These are phyloP conservation scores for Nyctalus aviator DNA, from an alignment of 2,797 vertebrate species.

Conservation along the genomic window DNA sequence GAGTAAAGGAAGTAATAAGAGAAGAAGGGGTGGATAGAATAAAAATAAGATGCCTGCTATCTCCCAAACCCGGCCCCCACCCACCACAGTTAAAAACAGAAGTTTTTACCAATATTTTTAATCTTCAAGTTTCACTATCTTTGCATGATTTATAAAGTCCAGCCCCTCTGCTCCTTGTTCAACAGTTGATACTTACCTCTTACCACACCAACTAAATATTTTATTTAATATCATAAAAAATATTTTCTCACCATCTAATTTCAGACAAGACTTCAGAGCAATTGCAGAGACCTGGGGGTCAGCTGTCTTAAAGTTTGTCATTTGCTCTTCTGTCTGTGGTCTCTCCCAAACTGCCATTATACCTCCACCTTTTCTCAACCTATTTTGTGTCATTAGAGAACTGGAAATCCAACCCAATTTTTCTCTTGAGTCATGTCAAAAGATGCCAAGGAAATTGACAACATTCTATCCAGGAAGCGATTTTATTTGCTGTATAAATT, in stretches of 20 bases:
- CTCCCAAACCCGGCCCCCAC: too few species aligned
- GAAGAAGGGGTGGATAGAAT: not conserved
- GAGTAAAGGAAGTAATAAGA: not conserved
- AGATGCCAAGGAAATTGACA: conserved; percentile 4
- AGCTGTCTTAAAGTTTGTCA: not conserved
- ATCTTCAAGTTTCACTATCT: not conserved
- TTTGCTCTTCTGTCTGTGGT: not conserved
- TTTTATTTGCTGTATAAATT: not conserved
- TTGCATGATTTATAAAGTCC: not conserved
- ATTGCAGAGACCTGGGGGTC: not conserved
- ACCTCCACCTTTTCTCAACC: not conserved
- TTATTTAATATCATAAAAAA: not conserved
- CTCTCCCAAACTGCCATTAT: not conserved
- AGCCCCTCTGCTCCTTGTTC: not conserved
- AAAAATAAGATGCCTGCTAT: not conserved
- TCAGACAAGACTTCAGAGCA: not conserved
- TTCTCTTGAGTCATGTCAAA: conserved; percentile 16
- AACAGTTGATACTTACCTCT: not conserved
- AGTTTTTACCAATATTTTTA: not conserved
- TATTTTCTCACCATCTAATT: conserved; percentile 8
- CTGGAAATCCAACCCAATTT: not conserved
- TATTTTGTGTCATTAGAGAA: not conserved
- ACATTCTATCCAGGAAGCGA: not conserved
- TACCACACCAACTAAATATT: not conserved
- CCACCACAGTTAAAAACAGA: not conserved